Evolutionary conservation across 2,797 vertebrate genomes (phyloP).

Genomic region (Smutsia temminckii): DNA sequence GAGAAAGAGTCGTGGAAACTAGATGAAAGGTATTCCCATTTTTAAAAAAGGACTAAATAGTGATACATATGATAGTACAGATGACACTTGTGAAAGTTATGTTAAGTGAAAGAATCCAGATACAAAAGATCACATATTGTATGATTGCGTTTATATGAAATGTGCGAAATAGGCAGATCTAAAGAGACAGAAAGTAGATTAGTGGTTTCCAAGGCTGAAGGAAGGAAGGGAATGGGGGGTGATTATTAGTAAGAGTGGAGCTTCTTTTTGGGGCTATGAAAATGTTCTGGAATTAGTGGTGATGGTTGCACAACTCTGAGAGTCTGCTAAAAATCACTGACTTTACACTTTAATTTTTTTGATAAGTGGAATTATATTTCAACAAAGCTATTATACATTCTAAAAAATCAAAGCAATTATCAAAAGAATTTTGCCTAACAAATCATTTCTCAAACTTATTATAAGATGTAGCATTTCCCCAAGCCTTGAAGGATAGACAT

Average conservation of each 20-base stretch:
- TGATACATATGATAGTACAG: not conserved
- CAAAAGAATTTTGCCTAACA: constrained; percentile 36
- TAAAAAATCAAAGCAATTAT: constrained; percentile 1
- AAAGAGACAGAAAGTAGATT: not conserved
- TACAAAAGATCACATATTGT: not conserved
- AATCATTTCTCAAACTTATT: constrained; percentile 10
- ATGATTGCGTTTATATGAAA: not conserved
- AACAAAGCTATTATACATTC: not conserved
- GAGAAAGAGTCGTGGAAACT: not conserved
- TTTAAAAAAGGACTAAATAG: not conserved
- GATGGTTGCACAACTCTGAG: not conserved
- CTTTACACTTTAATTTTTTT: not conserved
- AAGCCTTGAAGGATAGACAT: constrained; percentile 10
- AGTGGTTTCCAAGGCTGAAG: not conserved
- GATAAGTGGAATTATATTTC: not conserved
- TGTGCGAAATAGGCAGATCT: not conserved
- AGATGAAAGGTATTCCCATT: not conserved
- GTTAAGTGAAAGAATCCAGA: not conserved
- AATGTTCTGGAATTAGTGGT: not conserved
- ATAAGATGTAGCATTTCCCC: not conserved
- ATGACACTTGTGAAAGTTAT: not conserved
- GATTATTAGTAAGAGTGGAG: not conserved
- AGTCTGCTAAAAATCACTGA: not conserved
- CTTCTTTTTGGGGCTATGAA: not conserved
- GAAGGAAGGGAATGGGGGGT: not conserved